Percentiles rank a stretch among this genome's conserved stretches.
phyloP scores from a whole-genome alignment of 2,797 vertebrate species.

The Crocidura indochinensis region DNA sequence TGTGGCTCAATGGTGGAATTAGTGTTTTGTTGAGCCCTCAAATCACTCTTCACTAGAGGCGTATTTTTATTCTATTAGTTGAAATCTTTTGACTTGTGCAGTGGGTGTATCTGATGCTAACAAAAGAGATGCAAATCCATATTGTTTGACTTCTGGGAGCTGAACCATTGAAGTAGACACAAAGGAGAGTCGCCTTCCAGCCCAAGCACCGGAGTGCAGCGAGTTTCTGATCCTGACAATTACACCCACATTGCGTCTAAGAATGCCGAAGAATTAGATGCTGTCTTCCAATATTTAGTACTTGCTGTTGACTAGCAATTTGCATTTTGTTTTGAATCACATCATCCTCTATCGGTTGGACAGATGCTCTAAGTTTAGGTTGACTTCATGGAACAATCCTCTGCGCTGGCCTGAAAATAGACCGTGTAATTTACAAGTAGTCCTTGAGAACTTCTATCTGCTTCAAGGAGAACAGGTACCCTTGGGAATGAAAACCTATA shows the following conservation, averaged over 20 bases:
- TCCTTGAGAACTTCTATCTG: constrained; percentile 41
- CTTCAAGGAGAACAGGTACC: neutral
- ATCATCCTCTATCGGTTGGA: constrained; percentile 49
- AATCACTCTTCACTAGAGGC: constrained; percentile 20
- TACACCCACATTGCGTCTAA: constrained; percentile 42
- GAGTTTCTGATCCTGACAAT: constrained; percentile 38
- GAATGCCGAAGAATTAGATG: constrained; percentile 46
- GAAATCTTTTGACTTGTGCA: constrained; percentile 39
- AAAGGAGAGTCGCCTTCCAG: neutral
- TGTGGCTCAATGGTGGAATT: neutral
- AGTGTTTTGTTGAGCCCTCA: neutral
- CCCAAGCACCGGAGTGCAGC: neutral
- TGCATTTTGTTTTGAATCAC: constrained; percentile 55
- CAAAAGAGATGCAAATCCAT: constrained; percentile 44
- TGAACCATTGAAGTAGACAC: neutral
- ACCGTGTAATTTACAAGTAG: constrained; percentile 13
- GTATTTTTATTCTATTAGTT: constrained; percentile 31
- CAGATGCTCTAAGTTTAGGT: constrained; percentile 16
- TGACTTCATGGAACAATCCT: constrained; percentile 18
- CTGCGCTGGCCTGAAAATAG: constrained; percentile 44
- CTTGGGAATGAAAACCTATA: neutral
- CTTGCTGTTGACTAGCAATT: constrained; percentile 73
- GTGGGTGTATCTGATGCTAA: neutral
- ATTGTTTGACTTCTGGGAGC: constrained; percentile 36
- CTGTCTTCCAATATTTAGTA: constrained; percentile 39